These are phyloP conservation scores for Bujurquina vittata DNA, from an alignment of 2,113 vertebrate genomes.

Conservation along the genomic window DNA sequence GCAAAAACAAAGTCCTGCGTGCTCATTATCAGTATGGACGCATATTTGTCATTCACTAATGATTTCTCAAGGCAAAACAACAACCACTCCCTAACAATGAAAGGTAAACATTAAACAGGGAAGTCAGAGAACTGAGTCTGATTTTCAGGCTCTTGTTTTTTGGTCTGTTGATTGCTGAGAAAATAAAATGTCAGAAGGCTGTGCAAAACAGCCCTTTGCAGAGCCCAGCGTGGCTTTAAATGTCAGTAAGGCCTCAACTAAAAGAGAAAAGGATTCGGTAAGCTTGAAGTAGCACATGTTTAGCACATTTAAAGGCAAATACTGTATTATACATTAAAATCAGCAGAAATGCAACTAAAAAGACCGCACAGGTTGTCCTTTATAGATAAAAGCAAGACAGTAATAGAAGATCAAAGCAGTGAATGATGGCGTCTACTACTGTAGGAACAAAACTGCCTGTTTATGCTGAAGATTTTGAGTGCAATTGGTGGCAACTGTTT, in stretches of 20 bases:
- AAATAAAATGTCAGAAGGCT: not conserved
- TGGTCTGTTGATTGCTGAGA: not conserved
- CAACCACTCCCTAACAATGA: too few relatives aligned
- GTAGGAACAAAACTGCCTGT: constrained; percentile 11
- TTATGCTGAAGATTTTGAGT: not conserved
- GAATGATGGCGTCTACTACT: not conserved
- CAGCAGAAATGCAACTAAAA: not conserved
- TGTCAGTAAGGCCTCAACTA: not conserved
- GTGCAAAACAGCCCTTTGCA: not conserved
- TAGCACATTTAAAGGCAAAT: not conserved
- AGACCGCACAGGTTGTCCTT: not conserved
- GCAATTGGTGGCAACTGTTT: not conserved
- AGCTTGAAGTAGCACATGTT: not conserved
- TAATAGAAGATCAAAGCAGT: constrained; percentile 11
- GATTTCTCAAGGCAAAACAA: too few relatives aligned
- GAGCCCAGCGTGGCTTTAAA: not conserved
- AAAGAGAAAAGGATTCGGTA: not conserved
- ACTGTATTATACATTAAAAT: not conserved
- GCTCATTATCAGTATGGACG: too few relatives aligned
- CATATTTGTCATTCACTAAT: too few relatives aligned
- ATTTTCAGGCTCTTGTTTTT: not conserved
- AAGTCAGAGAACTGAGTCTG: not conserved
- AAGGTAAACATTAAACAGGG: not conserved
- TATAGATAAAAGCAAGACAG: not conserved
- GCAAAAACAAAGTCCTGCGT: too few relatives aligned